A percentile compares a stretch with the other conserved stretches of the same genome.
Conservation (phyloP, 2,113 vertebrate genomes). For the Onychostoma macrolepis region DNA sequence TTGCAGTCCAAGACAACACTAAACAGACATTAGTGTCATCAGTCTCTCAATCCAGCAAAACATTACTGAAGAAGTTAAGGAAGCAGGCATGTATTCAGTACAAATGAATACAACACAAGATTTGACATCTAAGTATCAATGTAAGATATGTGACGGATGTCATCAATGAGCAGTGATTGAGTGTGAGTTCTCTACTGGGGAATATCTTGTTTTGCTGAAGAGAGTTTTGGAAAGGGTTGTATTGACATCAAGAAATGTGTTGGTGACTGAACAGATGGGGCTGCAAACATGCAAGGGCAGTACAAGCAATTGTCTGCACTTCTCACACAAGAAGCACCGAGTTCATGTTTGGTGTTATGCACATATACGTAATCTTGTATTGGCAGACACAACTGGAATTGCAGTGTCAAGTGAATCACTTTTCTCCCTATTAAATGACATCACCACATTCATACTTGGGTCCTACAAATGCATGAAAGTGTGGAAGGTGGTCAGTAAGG, state of each 20-base stretch:
- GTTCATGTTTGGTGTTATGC: slow-evolving; percentile 42
- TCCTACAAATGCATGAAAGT: slow-evolving; percentile 15
- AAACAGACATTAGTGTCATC: neutral
- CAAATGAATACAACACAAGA: slow-evolving; percentile 48
- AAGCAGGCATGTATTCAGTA: slow-evolving; percentile 48
- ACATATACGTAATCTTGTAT: slow-evolving; percentile 37
- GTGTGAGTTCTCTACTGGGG: neutral
- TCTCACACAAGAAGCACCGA: neutral
- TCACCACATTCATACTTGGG: neutral
- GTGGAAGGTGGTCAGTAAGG: slow-evolving; percentile 27
- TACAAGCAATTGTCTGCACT: neutral
- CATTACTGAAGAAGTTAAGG: slow-evolving; percentile 1
- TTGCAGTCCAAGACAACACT: neutral
- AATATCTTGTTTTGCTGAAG: neutral
- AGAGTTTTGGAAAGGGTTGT: neutral
- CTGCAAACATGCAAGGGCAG: neutral
- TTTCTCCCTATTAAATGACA: neutral
- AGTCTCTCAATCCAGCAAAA: neutral
- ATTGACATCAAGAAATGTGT: neutral
- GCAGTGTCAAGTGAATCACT: neutral
- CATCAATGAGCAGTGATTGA: neutral
- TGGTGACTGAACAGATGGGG: neutral
- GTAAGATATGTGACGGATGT: neutral
- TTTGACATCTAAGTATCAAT: neutral
- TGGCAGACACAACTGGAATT: slow-evolving; percentile 26